Conservation (phyloP, 1,140 invertebrate species). For the Drosophila azteca region DNA sequence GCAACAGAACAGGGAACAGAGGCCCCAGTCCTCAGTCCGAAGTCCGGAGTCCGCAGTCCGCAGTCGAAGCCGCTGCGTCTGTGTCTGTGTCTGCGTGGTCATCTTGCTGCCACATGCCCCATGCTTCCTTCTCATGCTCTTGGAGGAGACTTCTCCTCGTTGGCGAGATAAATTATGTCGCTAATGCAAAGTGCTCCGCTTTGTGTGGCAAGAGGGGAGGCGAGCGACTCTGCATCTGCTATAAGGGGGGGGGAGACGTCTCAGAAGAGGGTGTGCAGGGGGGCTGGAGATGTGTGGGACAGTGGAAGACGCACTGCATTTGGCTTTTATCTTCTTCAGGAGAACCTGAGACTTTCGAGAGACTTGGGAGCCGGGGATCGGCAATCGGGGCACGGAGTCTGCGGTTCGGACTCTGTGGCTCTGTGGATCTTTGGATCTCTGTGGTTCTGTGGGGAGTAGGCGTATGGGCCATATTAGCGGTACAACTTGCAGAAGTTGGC, state of each 20-base stretch:
- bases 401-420: slow-evolving; percentile 16
- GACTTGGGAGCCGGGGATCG: neutral
- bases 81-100: slow-evolving; percentile 76
- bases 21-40: neutral
- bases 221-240: slow-evolving; percentile 2
- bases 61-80: slow-evolving; percentile 66
- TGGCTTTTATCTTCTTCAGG: slow-evolving; percentile 63
- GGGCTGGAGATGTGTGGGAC: slow-evolving; percentile 7
- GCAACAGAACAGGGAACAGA: slow-evolving; percentile 51
- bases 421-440: too few species aligned
- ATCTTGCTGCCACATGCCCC: slow-evolving; percentile 38
- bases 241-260: neutral
- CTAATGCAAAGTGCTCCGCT: slow-evolving; percentile 81
- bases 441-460: slow-evolving; percentile 48
- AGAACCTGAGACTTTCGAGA: slow-evolving; percentile 22
- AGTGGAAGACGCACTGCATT: slow-evolving; percentile 63
- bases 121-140: slow-evolving; percentile 12
- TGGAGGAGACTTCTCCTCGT: slow-evolving; percentile 48
- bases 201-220: slow-evolving; percentile 55
- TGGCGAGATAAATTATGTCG: slow-evolving; percentile 83
- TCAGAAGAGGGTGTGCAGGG: neutral
- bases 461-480: slow-evolving; percentile 77
- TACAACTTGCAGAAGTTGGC: slow-evolving; percentile 72
- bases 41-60: too few species aligned
- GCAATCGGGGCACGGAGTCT: slow-evolving; percentile 8